Percentiles rank a stretch among this genome's conserved stretches.
phyloP scores from a whole-genome alignment of 2,113 vertebrate genomes.

The mouse (Mus musculus) region GRCm39 chr1:84471501-84472000 shows the following conservation, averaged over 20 bases:
- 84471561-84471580: background rate
- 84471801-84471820: background rate
- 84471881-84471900: background rate
- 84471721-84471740: background rate
- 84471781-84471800: background rate
- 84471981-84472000: background rate
- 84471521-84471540: background rate
- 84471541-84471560: background rate
- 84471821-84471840: background rate
- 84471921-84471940: background rate
- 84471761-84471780: background rate
- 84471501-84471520: background rate
- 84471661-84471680: background rate
- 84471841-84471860: background rate
- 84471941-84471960: background rate
- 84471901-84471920: background rate
- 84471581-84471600: background rate
- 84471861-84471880: background rate
- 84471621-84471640: background rate
- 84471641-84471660: background rate
- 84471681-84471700: background rate
- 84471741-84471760: background rate
- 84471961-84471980: background rate
- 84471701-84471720: background rate
- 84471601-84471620: background rate